Evolutionary conservation across 2,113 vertebrate genomes (phyloP).

Genomic region (Oenanthe melanoleuca): DNA sequence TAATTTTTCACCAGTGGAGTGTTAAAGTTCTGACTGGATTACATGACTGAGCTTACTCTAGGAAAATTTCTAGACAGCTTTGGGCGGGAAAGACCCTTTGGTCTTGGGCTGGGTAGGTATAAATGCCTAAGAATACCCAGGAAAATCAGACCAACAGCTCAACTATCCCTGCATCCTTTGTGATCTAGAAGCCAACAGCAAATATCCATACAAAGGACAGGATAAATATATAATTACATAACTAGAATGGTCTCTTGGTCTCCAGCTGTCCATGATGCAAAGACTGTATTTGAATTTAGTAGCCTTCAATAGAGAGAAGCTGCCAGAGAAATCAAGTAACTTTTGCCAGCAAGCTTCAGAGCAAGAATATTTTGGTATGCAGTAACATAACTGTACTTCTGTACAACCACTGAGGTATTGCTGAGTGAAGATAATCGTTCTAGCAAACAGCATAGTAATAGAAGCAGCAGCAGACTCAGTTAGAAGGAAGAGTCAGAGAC

Average conservation of each 20-base stretch:
- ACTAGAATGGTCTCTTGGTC: not conserved
- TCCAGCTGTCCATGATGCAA: not conserved
- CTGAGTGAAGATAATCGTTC: constrained; percentile 4
- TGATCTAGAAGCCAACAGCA: not conserved
- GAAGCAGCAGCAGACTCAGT: not conserved
- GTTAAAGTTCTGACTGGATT: not conserved
- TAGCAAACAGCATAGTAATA: not conserved
- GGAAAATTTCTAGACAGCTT: not conserved
- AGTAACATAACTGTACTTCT: not conserved
- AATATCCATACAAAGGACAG: not conserved
- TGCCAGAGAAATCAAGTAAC: constrained; percentile 13
- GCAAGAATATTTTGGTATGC: constrained; percentile 19
- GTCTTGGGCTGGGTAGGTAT: not conserved
- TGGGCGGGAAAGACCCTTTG: not conserved
- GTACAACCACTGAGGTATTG: not conserved
- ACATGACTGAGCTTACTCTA: not conserved
- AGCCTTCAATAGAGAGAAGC: not conserved
- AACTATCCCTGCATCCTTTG: not conserved
- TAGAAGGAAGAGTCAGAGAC: constrained; percentile 25
- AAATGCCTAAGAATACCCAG: not conserved
- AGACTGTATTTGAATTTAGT: not conserved
- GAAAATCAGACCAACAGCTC: not conserved
- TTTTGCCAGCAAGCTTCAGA: constrained; percentile 40
- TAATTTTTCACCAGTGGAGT: not conserved
- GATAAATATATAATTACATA: not conserved